Conservation (phyloP, 2,888 invertebrate species). For the Ennomos fuscantarius region DNA sequence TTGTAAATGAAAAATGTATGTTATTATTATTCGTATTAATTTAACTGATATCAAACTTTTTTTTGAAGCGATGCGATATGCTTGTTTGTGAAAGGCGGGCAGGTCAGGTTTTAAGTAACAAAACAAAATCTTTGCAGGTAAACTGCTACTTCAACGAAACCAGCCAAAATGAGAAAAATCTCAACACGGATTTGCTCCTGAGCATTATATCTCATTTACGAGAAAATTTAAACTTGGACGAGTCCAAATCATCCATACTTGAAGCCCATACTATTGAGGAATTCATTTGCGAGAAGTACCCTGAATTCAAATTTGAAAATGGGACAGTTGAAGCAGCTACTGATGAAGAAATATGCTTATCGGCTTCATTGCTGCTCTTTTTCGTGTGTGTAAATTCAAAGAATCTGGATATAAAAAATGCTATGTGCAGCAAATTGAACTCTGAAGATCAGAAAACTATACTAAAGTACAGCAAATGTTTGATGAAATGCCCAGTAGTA, state of each 20-base stretch:
- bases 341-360: constrained; percentile 68
- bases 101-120: no score
- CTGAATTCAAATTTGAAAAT: constrained; percentile 75
- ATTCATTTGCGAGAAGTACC: constrained; percentile 78
- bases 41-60: no score
- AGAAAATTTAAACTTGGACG: constrained; percentile 70
- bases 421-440: constrained; percentile 82
- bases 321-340: constrained; percentile 55
- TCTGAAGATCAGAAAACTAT: constrained; percentile 82
- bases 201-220: constrained; percentile 71
- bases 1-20: no score
- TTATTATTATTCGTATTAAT: no score
- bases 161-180: constrained; percentile 48
- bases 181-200: constrained; percentile 62
- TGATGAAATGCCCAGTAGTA: constrained; percentile 76
- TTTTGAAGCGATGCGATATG: no score
- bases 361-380: constrained; percentile 80
- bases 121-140: constrained; percentile 57
- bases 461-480: constrained; percentile 79
- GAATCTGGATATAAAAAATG: constrained; percentile 80
- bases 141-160: constrained; percentile 75
- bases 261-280: constrained; percentile 70
- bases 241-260: constrained; percentile 71
- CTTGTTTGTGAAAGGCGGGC: no score
- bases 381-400: constrained; percentile 83